Conservation (phyloP, 2,888 invertebrate species). For the Exephanes ischioxanthus region DNA sequence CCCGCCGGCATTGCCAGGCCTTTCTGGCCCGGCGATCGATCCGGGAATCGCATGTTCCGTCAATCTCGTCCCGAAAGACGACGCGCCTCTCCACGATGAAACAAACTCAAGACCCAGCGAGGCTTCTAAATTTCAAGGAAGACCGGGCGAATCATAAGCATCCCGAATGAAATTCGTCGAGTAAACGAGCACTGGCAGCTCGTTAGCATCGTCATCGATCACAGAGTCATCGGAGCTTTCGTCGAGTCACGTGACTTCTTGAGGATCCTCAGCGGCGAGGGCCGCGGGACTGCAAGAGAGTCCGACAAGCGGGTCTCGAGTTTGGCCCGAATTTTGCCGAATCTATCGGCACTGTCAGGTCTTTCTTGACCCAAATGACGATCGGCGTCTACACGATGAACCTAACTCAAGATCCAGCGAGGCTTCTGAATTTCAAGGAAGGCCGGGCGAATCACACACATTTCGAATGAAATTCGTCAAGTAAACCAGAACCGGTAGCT, state of each 20-base stretch:
- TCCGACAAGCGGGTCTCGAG: not conserved
- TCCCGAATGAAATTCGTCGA: conserved; percentile 3
- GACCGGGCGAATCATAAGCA: too few species aligned
- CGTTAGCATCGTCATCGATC: conserved; percentile 62
- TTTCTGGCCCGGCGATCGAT: not conserved
- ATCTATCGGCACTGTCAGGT: too few species aligned
- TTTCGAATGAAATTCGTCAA: conserved; percentile 1
- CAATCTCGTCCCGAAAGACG: not conserved
- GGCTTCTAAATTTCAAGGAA: not conserved
- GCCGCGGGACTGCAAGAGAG: not conserved
- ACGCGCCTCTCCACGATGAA: not conserved
- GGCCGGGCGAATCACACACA: too few species aligned
- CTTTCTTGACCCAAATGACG: not conserved
- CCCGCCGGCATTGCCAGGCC: too few species aligned
- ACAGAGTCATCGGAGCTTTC: conserved; percentile 53
- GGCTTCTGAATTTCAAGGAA: not conserved
- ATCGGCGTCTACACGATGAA: too few species aligned
- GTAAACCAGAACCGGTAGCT: not conserved
- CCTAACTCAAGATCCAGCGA: conserved; percentile 5
- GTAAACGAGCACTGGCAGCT: not conserved
- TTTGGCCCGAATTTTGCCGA: not conserved
- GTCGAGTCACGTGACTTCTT: conserved; percentile 58
- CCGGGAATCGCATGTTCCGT: not conserved
- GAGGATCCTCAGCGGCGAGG: conserved; percentile 26
- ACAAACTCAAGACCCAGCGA: not conserved